Conservation (phyloP, 1,140 invertebrate genomes). For the Apis mellifera region Amel_HAv3.1 CM009944.2:8085501-8086000, state of each 20-base stretch:
- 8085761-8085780: slow-evolving; percentile 21
- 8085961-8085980: slow-evolving; percentile 64
- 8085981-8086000: slow-evolving; percentile 51
- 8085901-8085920: slow-evolving; percentile 47
- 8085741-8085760: slow-evolving; percentile 54
- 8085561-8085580: slow-evolving; percentile 43
- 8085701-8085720: slow-evolving; percentile 64
- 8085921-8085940: slow-evolving; percentile 57
- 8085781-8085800: neutral
- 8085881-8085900: slow-evolving; percentile 59
- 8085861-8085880: slow-evolving; percentile 62
- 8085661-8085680: slow-evolving; percentile 69
- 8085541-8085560: slow-evolving; percentile 52
- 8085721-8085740: slow-evolving; percentile 68
- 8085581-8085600: slow-evolving; percentile 56
- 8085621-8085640: slow-evolving; percentile 42
- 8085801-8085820: slow-evolving; percentile 8
- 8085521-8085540: slow-evolving; percentile 51
- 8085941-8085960: slow-evolving; percentile 63
- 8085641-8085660: slow-evolving; percentile 49
- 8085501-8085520: neutral
- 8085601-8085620: slow-evolving; percentile 47
- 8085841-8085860: slow-evolving; percentile 69
- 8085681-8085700: slow-evolving; percentile 72
- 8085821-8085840: slow-evolving; percentile 70